Evolutionary conservation across 2,113 vertebrate genomes (phyloP), one percentile per base, ranked within the genome.

Genomic region (Albula glossodonta): DNA sequence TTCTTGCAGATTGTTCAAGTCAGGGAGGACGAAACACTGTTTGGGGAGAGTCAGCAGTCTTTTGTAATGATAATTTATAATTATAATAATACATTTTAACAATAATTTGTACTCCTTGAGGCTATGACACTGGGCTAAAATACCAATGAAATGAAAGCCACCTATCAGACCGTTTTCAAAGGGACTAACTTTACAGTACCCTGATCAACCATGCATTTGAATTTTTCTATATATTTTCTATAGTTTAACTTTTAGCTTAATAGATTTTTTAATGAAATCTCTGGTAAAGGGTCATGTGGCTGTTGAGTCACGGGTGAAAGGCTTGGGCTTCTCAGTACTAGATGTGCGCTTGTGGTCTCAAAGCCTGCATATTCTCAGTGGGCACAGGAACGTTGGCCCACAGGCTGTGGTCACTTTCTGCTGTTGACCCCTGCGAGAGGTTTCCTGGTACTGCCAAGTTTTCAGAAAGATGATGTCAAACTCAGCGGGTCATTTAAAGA

Each of bases 171-270:
- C 70, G 31, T 22, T 80, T 78, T 31, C 2, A 79, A 51, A 80
- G 84, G 84, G 84, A 85, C 53, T 53, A 85, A 85, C 78, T 60
- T 66, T 66, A 78, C 51, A 57, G 15, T 41, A 31, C 48, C 9
- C 41, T 63, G 31, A 79, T 11, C 78, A 11, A 17, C 31, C 17
- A 17, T 80, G 22, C 10, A n/a, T 60, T 81, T 85, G 22, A 12
- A 66, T 10, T 81, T 5, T 74, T n/a, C 8, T 6, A 9, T 25
- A 7, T 19, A 41, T 57, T 49, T 80, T 80, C 19, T 85, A 80
- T 52, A 51, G 10, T 85, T 85, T 80, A 5, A 52, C n/a, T 53
- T 81, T 81, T 31, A 81, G 56, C 5, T 1, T 15, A 52, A 80
- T 60, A 31, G 6, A 9, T 74, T 70, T 70, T 74, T 74, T 25